phyloP scores from a whole-genome alignment of 1,140 invertebrate genomes.

The Brevipalpus yothersi region DNA sequence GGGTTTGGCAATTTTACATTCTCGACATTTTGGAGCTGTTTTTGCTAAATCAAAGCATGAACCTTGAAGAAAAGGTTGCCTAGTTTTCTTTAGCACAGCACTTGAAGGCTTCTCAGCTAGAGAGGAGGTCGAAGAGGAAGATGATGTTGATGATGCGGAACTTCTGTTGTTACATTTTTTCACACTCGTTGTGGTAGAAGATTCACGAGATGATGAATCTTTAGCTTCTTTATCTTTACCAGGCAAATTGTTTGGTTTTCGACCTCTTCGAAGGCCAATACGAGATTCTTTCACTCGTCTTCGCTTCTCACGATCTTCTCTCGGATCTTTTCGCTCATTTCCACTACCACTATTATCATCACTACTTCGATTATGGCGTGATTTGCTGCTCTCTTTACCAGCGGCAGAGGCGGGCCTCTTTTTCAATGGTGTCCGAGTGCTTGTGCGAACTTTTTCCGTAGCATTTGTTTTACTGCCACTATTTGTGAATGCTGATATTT shows the following conservation, averaged over 20 bases:
- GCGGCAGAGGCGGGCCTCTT: background rate
- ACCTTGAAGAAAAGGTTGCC: conserved; percentile 56
- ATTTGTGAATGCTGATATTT: conserved; percentile 22
- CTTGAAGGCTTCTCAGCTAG: no score
- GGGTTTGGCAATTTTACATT: conserved; percentile 54
- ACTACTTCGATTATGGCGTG: conserved; percentile 29
- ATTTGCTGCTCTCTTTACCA: conserved; percentile 2
- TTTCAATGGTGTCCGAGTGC: background rate
- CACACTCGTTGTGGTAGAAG: no score
- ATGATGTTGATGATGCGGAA: no score
- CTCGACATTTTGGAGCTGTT: conserved; percentile 64
- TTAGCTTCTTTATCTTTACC: background rate
- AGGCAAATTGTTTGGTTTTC: conserved; percentile 1
- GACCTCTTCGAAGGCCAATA: background rate
- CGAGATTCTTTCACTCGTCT: conserved; percentile 7
- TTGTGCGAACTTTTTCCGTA: conserved; percentile 5
- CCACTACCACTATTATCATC: conserved; percentile 31
- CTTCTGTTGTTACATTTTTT: no score
- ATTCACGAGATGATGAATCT: no score
- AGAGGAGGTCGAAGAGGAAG: no score
- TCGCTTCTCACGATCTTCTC: conserved; percentile 7
- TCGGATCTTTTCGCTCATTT: conserved; percentile 13
- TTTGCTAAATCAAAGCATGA: conserved; percentile 63
- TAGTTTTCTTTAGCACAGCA: conserved; percentile 40
- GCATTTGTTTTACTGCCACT: conserved; percentile 10